A percentile compares a stretch with the other conserved stretches of the same genome.
phyloP scores from a whole-genome alignment of 1,140 invertebrate species.

The Drosophila virilis region DNA sequence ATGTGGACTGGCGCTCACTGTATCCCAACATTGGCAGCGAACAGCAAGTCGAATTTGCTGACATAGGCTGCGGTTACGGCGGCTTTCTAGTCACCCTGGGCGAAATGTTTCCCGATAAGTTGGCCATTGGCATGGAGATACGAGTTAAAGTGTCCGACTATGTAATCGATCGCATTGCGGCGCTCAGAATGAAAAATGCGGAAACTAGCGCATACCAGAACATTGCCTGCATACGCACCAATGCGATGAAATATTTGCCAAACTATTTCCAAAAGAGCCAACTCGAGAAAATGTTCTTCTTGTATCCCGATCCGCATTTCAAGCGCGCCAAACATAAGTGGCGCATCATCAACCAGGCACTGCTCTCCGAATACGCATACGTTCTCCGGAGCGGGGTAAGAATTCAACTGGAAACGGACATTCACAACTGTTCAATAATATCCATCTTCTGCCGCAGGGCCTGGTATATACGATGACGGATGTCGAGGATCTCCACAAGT shows the following conservation, averaged over 20 bases:
- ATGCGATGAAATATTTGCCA: constrained; percentile 99
- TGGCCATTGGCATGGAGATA: constrained; percentile 99
- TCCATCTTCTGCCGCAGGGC: constrained; percentile 86
- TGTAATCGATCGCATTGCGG: constrained; percentile 97
- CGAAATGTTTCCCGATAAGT: constrained; percentile 94
- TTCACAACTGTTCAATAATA: constrained; percentile 15
- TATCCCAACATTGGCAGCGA: constrained; percentile 88
- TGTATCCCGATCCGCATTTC: constrained; percentile 99
- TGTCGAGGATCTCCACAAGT: constrained; percentile 98
- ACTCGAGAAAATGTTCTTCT: constrained; percentile 99
- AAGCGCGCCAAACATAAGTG: constrained; percentile 99
- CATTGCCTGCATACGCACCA: constrained; percentile 97
- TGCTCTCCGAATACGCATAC: constrained; percentile 99
- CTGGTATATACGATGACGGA: constrained; percentile 98
- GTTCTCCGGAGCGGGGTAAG: constrained; percentile 92
- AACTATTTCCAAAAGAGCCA: constrained; percentile 98
- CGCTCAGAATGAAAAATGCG: constrained; percentile 91
- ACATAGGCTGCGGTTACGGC: constrained; percentile 99
- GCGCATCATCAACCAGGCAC: constrained; percentile 97
- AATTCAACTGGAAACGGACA: neutral
- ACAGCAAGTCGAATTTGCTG: constrained; percentile 94
- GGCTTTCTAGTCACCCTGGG: constrained; percentile 96
- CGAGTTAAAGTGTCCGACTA: constrained; percentile 99
- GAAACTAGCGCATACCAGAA: constrained; percentile 91
- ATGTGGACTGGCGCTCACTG: constrained; percentile 91